Conservation (phyloP, 2,797 vertebrate genomes). For the Todus mexicanus region DNA sequence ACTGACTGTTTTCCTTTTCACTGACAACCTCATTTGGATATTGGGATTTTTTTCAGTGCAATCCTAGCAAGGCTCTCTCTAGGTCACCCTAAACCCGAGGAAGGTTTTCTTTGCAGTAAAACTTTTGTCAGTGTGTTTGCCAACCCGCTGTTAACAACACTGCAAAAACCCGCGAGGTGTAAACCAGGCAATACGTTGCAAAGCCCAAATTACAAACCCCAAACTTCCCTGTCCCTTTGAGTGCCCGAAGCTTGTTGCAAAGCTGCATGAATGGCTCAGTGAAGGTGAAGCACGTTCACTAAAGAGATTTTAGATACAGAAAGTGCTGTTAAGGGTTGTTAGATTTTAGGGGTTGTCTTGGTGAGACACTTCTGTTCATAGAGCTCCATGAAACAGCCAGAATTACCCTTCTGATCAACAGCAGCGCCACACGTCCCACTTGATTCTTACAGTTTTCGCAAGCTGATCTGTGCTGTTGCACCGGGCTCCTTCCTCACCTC, state of each 20-base stretch:
- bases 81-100: not conserved
- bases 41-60: not conserved
- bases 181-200: not conserved
- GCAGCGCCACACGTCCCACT: not conserved
- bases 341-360: not conserved
- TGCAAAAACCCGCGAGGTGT: not conserved
- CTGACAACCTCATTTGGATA: not conserved
- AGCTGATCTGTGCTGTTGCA: not conserved
- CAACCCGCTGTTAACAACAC: not conserved
- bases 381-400: not conserved
- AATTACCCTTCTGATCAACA: not conserved
- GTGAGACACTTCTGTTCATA: not conserved
- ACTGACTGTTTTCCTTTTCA: not conserved
- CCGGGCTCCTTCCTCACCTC: not conserved
- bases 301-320: not conserved
- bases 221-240: not conserved
- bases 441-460: not conserved
- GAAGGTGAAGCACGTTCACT: not conserved
- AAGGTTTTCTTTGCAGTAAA: not conserved
- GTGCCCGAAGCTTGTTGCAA: not conserved
- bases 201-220: not conserved
- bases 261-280: not conserved
- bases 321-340: not conserved
- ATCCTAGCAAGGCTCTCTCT: not conserved
- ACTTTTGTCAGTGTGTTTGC: not conserved